Conservation (phyloP, 1,140 invertebrate species). For the Cydia fagiglandana region DNA sequence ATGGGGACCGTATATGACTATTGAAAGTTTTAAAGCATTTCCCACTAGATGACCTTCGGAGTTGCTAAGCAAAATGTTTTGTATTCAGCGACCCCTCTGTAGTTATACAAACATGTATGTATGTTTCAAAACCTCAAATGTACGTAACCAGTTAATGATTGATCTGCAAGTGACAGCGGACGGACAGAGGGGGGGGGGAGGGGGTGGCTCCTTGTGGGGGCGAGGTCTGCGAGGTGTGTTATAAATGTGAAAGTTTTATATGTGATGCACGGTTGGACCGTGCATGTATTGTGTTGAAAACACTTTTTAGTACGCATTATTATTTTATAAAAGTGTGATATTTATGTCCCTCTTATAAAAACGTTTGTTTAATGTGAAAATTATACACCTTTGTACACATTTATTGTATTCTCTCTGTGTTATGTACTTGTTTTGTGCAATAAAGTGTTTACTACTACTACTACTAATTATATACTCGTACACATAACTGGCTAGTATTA, state of each 20-base stretch:
- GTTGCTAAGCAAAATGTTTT: background rate
- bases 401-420: too few relatives aligned
- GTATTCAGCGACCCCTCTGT: background rate
- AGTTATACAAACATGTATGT: background rate
- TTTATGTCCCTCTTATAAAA: too few relatives aligned
- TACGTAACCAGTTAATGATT: constrained; percentile 14
- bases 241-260: constrained; percentile 11
- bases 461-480: too few relatives aligned
- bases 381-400: too few relatives aligned
- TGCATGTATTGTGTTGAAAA: background rate
- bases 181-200: background rate
- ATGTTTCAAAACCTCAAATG: background rate
- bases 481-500: too few relatives aligned
- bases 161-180: constrained; percentile 16
- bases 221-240: background rate
- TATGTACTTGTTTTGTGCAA: too few relatives aligned
- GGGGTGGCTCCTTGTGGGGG: background rate
- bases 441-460: too few relatives aligned
- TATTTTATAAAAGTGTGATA: too few relatives aligned
- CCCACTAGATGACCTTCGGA: background rate
- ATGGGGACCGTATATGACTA: too few relatives aligned
- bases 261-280: constrained; percentile 5
- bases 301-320: background rate
- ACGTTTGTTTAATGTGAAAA: too few relatives aligned
- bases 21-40: background rate